Evolutionary conservation across 2,797 vertebrate species (phyloP), one percentile per base, ranked within the genome.

Genomic region (Crocidura indochinensis): DNA sequence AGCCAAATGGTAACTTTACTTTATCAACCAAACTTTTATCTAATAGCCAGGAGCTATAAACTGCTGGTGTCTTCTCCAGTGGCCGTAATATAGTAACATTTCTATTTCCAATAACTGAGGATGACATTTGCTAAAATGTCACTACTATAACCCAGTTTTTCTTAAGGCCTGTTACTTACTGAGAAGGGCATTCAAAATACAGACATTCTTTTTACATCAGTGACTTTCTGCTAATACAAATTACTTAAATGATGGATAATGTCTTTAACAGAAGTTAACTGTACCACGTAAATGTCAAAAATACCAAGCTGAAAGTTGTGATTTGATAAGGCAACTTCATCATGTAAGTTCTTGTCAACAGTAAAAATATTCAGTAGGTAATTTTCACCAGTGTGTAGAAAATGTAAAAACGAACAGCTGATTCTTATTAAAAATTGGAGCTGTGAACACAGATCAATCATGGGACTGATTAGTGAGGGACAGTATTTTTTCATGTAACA

Each of bases 181-280:
- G 78, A 89, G 49, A 80, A 91, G 26, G 51, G 64, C 53, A 81
- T 47, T 68, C 64, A 74, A 93, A 94, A 91, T 38, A 53, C 10
- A 27, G 60, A 29, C 44, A 74, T 47, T 74, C 51, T 88, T 80
- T 80, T 81, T 11, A 69, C 22, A 64, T 49, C 56, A 31, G 19
- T 81, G 77, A 29, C 53, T 91, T 84, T 95, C 69, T 81, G 53
- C 75, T 76, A 84, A 78, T 67, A 90, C 69, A 95, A 73, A 92
- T 76, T 77, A 83, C 26, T 56, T 81, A 84, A 76, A 64, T 44
- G 44, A n/a, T 56, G 79, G 81, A 92, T 49, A 88, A 27, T 65
- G 27, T 65, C 64, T 27, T 65, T 65, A 90, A 79, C 27, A 73
- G 62, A 91, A 87, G 92, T 79, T 93, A 72, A 73, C 8, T 69